Evolutionary conservation across 2,797 vertebrate genomes (phyloP).

Genomic region (Emys orbicularis): DNA sequence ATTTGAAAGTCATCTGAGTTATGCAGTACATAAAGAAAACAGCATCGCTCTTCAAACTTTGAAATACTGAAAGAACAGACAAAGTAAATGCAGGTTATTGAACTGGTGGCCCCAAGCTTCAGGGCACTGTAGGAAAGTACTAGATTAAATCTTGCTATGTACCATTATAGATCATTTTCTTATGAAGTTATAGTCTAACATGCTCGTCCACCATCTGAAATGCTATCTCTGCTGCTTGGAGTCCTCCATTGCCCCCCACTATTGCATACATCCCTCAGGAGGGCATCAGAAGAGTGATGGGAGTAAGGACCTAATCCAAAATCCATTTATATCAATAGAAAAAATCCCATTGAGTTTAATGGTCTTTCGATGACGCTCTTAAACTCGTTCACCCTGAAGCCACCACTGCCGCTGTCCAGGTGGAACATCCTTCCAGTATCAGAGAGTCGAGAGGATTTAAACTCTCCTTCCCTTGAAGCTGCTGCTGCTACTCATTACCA

Average conservation of each 20-base stretch:
- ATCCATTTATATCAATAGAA: neutral
- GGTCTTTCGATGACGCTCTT: neutral
- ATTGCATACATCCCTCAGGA: neutral
- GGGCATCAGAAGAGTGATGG: neutral
- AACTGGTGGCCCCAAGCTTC: neutral
- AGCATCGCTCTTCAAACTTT: slow-evolving; percentile 97
- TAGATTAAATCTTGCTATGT: neutral
- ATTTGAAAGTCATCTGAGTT: slow-evolving; percentile 99
- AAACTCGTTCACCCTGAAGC: neutral
- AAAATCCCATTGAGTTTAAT: neutral
- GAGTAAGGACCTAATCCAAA: neutral
- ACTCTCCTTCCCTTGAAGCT: neutral
- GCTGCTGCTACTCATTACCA: neutral
- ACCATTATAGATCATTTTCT: accelerated
- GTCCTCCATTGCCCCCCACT: neutral
- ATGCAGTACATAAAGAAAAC: slow-evolving; percentile 97
- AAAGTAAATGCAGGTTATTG: slow-evolving; percentile 15
- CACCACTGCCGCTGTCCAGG: neutral
- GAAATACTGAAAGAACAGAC: slow-evolving; percentile 90
- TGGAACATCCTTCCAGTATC: neutral
- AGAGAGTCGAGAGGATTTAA: neutral
- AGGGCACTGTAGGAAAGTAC: neutral
- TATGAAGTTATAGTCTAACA: neutral
- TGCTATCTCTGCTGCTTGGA: neutral
- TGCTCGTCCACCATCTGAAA: neutral